Percentiles rank a stretch among this genome's conserved stretches.
phyloP scores from a whole-genome alignment of 2,888 invertebrate species.

The Graphium colonna region DNA sequence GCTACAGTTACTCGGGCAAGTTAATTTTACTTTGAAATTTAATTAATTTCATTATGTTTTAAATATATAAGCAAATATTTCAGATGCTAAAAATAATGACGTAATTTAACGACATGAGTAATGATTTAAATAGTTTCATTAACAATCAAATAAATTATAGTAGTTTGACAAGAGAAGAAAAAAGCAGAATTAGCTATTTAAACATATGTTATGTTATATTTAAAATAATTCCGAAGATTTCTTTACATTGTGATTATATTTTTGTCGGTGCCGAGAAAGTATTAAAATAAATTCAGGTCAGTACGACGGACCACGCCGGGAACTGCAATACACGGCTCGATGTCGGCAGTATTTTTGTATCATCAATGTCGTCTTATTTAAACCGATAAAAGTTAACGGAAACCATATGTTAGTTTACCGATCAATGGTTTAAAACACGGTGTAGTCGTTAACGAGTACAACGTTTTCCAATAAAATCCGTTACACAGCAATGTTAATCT shows the following conservation, averaged over 20 bases:
- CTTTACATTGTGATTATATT: not conserved
- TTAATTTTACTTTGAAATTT: slow-evolving; percentile 17
- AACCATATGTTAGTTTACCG: slow-evolving; percentile 13
- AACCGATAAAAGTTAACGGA: slow-evolving; percentile 17
- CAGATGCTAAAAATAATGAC: too few species aligned
- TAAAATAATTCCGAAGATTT: not conserved
- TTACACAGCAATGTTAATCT: not conserved
- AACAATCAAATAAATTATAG: too few species aligned
- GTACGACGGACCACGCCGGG: slow-evolving; percentile 6
- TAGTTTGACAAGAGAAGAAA: too few species aligned
- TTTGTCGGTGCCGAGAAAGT: not conserved
- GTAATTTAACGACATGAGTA: too few species aligned
- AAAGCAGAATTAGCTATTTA: too few species aligned
- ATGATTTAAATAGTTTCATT: too few species aligned
- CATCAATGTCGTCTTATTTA: slow-evolving; percentile 21
- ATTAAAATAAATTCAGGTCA: slow-evolving; percentile 17
- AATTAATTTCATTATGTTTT: slow-evolving; percentile 9
- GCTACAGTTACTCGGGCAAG: slow-evolving; percentile 31
- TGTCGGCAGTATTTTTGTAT: slow-evolving; percentile 14
- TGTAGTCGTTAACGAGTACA: not conserved
- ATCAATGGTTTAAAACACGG: not conserved
- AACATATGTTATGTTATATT: not conserved
- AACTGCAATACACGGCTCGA: slow-evolving; percentile 12
- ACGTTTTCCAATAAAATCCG: not conserved
- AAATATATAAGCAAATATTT: not conserved